phyloP scores from a whole-genome alignment of 2,888 invertebrate genomes.

The Eueremaeus valkanovi region DNA sequence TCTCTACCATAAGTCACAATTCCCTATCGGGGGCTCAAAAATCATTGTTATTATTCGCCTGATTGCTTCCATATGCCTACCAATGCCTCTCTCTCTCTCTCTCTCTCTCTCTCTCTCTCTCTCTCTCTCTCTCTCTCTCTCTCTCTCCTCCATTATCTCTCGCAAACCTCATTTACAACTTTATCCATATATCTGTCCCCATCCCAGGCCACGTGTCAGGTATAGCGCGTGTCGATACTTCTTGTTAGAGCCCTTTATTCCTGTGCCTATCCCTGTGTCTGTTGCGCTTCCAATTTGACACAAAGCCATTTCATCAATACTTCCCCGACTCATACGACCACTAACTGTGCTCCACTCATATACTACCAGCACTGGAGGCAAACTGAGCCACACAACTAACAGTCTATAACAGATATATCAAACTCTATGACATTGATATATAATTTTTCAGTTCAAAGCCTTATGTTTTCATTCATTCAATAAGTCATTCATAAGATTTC shows the following conservation, averaged over 20 bases:
- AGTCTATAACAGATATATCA: constrained; percentile 26
- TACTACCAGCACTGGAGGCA: not conserved
- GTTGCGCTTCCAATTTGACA: constrained; percentile 26
- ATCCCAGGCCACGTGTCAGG: constrained; percentile 28
- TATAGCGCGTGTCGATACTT: constrained; percentile 32
- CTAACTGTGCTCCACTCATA: constrained; percentile 14
- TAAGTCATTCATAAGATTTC: not conserved
- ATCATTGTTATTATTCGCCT: constrained; percentile 30
- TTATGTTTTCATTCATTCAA: not conserved
- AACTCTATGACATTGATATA: not conserved
- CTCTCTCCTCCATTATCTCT: constrained; percentile 1
- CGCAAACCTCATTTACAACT: constrained; percentile 33
- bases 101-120: not conserved
- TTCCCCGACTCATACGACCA: not conserved
- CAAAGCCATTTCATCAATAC: constrained; percentile 2
- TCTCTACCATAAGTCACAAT: constrained; percentile 13
- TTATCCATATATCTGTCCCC: constrained; percentile 8
- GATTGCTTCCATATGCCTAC: constrained; percentile 32
- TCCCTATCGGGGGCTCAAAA: constrained; percentile 10
- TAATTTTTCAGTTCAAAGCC: not conserved
- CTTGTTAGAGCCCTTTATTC: not conserved
- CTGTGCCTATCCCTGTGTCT: not conserved
- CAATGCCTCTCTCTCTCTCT: not conserved
- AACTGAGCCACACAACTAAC: not conserved
- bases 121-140: no score